phyloP scores from a whole-genome alignment of 2,888 invertebrate genomes.

The Halictus quadricinctus region DNA sequence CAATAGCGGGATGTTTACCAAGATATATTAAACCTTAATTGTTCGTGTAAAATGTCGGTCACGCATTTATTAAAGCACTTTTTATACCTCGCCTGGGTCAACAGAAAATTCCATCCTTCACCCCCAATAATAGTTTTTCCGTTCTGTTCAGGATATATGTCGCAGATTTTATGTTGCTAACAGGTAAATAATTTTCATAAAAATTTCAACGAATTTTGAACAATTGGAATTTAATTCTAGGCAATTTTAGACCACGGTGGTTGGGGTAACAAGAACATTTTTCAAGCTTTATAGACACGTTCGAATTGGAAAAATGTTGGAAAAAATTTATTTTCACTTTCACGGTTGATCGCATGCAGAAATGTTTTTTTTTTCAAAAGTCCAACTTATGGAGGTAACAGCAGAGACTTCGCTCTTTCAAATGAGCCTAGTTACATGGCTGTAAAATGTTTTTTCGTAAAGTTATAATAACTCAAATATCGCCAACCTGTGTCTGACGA shows the following conservation, averaged over 20 bases:
- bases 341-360: not conserved
- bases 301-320: not conserved
- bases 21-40: not conserved
- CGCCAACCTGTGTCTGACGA: not conserved
- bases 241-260: too few species aligned
- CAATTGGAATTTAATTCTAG: too few species aligned
- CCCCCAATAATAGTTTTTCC: not conserved
- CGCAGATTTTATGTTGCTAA: too few species aligned
- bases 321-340: not conserved
- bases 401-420: not conserved
- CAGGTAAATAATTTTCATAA: too few species aligned
- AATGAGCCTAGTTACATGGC: not conserved
- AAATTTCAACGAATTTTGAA: too few species aligned
- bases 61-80: not conserved
- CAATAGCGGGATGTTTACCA: not conserved
- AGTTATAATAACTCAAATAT: not conserved
- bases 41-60: not conserved
- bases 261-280: too few species aligned
- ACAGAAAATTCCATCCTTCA: not conserved
- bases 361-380: not conserved
- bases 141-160: too few species aligned
- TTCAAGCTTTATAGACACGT: too few species aligned
- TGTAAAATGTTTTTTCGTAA: not conserved
- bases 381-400: too few species aligned
- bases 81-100: not conserved